phyloP scores from a whole-genome alignment of 2,888 invertebrate genomes.

The Corbicula japonica region DNA sequence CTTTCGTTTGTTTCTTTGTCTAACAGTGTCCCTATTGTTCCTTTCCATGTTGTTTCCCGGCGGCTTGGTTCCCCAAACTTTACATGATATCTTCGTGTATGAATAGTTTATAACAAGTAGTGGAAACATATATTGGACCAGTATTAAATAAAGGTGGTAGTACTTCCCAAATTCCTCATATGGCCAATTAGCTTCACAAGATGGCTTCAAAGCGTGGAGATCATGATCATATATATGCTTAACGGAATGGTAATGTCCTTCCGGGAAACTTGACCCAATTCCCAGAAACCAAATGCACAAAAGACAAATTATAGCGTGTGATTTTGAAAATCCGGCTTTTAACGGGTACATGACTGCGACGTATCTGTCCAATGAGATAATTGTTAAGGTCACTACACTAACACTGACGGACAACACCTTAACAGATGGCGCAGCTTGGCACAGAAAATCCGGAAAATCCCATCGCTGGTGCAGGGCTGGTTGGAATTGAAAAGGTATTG shows the following conservation, averaged over 20 bases:
- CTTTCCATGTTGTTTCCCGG: slow-evolving; percentile 93
- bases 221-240: slow-evolving; percentile 39
- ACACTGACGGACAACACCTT: slow-evolving; percentile 95
- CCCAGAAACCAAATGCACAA: slow-evolving; percentile 92
- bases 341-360: slow-evolving; percentile 87
- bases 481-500: slow-evolving; percentile 96
- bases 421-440: slow-evolving; percentile 95
- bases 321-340: slow-evolving; percentile 90
- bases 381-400: slow-evolving; percentile 94
- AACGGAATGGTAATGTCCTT: slow-evolving; percentile 87
- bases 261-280: slow-evolving; percentile 89
- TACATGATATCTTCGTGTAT: slow-evolving; percentile 93
- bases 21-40: slow-evolving; percentile 92
- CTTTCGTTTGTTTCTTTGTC: slow-evolving; percentile 94
- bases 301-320: slow-evolving; percentile 91
- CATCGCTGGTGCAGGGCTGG: slow-evolving; percentile 94
- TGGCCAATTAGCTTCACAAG: slow-evolving; percentile 79
- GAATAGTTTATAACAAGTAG: slow-evolving; percentile 93
- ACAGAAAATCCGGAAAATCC: slow-evolving; percentile 95
- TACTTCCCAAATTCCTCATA: slow-evolving; percentile 76
- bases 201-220: slow-evolving; percentile 75
- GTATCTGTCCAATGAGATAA: slow-evolving; percentile 95
- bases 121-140: slow-evolving; percentile 91
- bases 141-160: slow-evolving; percentile 85
- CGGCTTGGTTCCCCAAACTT: slow-evolving; percentile 92